Base-by-base conservation (phyloP, 2,797 vertebrate genomes). In the Sarcoramphus papa region DNA sequence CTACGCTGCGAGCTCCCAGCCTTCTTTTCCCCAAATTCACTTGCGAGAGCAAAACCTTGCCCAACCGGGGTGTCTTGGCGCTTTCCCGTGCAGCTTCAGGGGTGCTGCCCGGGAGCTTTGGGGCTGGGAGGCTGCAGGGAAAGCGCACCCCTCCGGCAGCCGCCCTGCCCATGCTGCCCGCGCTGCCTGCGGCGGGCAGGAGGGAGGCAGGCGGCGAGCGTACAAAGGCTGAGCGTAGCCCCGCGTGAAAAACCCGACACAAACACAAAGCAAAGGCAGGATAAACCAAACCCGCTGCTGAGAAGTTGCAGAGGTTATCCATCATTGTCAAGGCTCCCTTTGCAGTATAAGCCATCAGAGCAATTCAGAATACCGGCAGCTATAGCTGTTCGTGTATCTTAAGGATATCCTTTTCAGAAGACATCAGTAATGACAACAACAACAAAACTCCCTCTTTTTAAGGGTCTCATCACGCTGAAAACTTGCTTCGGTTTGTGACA, bases 271-370 rank as follows among this genome's bases (percentile, higher is more conserved):
- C 93, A 91, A 90, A 97, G 84, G 89, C 95, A 93, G 96, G 96
- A 96, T 56, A 97, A 97, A 97, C 96, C 95, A 91, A 97, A 95
- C 82, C 80, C 33, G 28, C 77, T 8, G 43, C 92, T 78, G 81
- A 67, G 92, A 88, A 95, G 97, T 95, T 96, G 97, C 85, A 23
- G 76, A 83, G 96, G 94, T 97, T 94, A 97, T 98, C 97, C 45
- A 88, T 98, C 97, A 97, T 78, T 97, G 98, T 96, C 98, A 96
- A 87, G 93, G 89, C 70, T 93, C 91, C 79, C 97, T 96, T 95
- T 94, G 82, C 95, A 87, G 41, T 35, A 60, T 63, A 67, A 97
- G 50, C 83, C 96, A 85, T 91, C 97, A 85, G 72, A 95, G 94
- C 63, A 51, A 88, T 74, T 88, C 95, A 37, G 33, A 91, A 77